These are phyloP conservation scores for Dipodomys ordii DNA, from an alignment of 2,113 vertebrate genomes.

Conservation along the genomic window DNA sequence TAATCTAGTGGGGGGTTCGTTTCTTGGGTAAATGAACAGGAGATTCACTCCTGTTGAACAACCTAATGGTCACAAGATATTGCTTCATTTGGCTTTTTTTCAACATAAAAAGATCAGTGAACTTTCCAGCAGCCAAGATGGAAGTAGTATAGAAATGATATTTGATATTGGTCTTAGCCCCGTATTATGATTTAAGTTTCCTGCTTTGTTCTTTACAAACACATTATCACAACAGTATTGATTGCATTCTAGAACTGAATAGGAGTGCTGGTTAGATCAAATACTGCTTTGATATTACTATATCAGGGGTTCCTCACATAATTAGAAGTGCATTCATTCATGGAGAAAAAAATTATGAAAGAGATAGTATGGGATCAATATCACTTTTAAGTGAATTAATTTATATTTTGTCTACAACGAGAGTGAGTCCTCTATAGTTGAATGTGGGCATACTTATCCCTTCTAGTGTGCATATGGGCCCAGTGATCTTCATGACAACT, in stretches of 20 bases:
- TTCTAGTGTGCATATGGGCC: background rate
- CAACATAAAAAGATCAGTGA: background rate
- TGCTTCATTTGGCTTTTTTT: background rate
- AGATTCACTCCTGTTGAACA: background rate
- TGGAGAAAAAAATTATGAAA: background rate
- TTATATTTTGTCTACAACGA: background rate
- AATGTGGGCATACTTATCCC: background rate
- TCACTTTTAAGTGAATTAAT: constrained; percentile 12
- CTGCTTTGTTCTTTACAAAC: background rate
- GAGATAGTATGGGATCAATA: background rate
- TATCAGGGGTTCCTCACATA: background rate
- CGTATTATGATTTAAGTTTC: background rate
- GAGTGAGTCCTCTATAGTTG: background rate
- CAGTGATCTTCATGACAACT: background rate
- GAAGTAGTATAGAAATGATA: background rate
- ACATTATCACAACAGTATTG: background rate
- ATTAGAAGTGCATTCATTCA: background rate
- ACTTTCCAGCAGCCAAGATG: background rate
- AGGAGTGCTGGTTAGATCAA: background rate
- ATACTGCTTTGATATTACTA: background rate
- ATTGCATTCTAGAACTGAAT: background rate
- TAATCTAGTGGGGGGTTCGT: background rate
- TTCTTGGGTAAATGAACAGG: background rate
- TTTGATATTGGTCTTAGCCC: background rate
- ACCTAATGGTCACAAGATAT: background rate